These are phyloP conservation scores for Morpho achilles DNA, from an alignment of 2,888 invertebrate species.

Conservation along the genomic window DNA sequence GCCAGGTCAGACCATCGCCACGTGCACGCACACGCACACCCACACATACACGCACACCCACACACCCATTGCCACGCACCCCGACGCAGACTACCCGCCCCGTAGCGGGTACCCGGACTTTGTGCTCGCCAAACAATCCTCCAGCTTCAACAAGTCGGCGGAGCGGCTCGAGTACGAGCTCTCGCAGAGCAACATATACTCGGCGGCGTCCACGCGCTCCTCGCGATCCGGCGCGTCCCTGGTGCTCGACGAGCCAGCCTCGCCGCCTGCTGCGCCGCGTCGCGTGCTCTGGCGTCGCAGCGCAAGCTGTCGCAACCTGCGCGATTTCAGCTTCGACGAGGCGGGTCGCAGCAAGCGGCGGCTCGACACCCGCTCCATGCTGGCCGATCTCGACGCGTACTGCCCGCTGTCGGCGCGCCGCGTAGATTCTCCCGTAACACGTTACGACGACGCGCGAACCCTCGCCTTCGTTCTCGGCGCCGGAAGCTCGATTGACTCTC, in stretches of 20 bases:
- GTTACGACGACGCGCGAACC: slow-evolving; percentile 81
- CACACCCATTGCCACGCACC: slow-evolving; percentile 62
- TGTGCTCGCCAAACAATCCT: slow-evolving; percentile 64
- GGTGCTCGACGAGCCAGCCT: slow-evolving; percentile 42
- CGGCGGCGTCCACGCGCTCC: slow-evolving; percentile 64
- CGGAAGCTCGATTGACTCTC: slow-evolving; percentile 77
- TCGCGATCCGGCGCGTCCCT: slow-evolving; percentile 60
- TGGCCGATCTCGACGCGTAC: slow-evolving; percentile 56
- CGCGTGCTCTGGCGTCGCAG: slow-evolving; percentile 86
- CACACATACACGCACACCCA: slow-evolving; percentile 36
- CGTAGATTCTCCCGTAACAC: slow-evolving; percentile 84
- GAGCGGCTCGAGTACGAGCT: slow-evolving; percentile 80
- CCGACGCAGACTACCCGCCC: slow-evolving; percentile 52
- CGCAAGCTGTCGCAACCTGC: slow-evolving; percentile 89
- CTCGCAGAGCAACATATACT: slow-evolving; percentile 78
- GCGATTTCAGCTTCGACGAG: slow-evolving; percentile 87
- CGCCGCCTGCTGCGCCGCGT: slow-evolving; percentile 36
- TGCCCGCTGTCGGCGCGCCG: slow-evolving; percentile 57
- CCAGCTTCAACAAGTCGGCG: slow-evolving; percentile 63
- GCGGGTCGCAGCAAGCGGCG: slow-evolving; percentile 82
- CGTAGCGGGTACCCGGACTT: slow-evolving; percentile 72
- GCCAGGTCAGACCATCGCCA: slow-evolving; percentile 64
- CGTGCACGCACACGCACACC: slow-evolving; percentile 35
- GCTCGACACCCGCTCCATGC: slow-evolving; percentile 57
- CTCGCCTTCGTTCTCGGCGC: slow-evolving; percentile 81